A percentile compares a stretch with the other conserved stretches of the same genome.
These are phyloP conservation scores for Willowsia nigromaculata DNA, from an alignment of 2,888 invertebrate species.

Conservation along the genomic window DNA sequence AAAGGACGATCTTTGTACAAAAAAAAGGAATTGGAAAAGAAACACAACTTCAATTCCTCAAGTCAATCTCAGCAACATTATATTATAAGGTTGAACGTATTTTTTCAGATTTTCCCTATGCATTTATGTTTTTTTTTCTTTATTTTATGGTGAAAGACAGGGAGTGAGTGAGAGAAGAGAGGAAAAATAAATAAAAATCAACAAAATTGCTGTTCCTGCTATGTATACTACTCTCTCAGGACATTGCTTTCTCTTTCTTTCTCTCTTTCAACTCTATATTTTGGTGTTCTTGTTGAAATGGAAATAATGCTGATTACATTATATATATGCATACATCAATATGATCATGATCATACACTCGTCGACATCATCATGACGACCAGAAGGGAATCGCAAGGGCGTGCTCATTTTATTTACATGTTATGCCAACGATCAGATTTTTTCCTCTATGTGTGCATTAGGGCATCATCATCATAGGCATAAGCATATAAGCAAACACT, in stretches of 20 bases:
- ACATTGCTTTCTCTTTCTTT: conserved; percentile 21
- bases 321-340: conserved; percentile 28
- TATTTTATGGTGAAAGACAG: background rate
- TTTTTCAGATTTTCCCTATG: background rate
- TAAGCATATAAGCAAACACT: conserved; percentile 54
- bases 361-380: background rate
- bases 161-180: background rate
- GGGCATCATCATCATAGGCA: conserved; percentile 26
- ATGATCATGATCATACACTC: background rate
- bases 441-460: conserved; percentile 34
- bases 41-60: background rate
- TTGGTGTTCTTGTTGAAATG: conserved; percentile 37
- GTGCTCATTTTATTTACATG: conserved; percentile 57
- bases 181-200: conserved; percentile 39
- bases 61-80: background rate
- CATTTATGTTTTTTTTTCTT: conserved; percentile 12
- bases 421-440: conserved; percentile 46
- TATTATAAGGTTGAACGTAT: background rate
- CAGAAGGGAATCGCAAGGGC: conserved; percentile 7
- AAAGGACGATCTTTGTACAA: conserved; percentile 1
- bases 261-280: background rate
- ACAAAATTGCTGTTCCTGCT: conserved; percentile 26
- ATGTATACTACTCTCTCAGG: background rate
- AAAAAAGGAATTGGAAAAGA: background rate
- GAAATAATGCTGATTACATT: conserved; percentile 55